Evolutionary conservation across 2,113 vertebrate species (phyloP).

Genomic region (Anser brachyrhynchus): DNA sequence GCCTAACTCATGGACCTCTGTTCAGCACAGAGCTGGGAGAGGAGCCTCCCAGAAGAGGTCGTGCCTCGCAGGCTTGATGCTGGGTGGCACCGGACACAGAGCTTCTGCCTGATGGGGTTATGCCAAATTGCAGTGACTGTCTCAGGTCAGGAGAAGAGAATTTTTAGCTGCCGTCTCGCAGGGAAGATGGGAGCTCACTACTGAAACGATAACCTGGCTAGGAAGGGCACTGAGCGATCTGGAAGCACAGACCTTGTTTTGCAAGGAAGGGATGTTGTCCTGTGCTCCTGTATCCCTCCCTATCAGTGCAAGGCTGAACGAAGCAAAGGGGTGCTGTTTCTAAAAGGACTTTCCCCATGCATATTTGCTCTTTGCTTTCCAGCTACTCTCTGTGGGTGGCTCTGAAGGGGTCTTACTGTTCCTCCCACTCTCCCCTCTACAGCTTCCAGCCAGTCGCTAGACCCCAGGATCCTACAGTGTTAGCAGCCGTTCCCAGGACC

Average conservation of each 20-base stretch:
- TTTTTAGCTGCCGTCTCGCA: neutral
- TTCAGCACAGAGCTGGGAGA: too few relatives aligned
- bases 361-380: too few relatives aligned
- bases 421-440: neutral
- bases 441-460: neutral
- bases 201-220: neutral
- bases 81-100: neutral
- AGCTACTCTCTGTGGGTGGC: too few relatives aligned
- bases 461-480: neutral
- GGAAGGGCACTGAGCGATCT: neutral
- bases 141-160: neutral
- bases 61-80: neutral
- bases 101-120: neutral
- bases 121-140: accelerated
- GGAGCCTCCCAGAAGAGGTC: neutral
- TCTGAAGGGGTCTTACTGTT: neutral
- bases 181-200: neutral
- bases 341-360: neutral
- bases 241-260: neutral
- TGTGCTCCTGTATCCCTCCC: neutral
- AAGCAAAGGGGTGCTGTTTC: neutral
- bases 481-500: neutral
- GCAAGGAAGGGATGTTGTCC: neutral
- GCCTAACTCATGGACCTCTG: too few relatives aligned
- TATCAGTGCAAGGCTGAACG: neutral